phyloP scores from a whole-genome alignment of 2,797 vertebrate genomes.

The Myoxocephalus aenaeus region DNA sequence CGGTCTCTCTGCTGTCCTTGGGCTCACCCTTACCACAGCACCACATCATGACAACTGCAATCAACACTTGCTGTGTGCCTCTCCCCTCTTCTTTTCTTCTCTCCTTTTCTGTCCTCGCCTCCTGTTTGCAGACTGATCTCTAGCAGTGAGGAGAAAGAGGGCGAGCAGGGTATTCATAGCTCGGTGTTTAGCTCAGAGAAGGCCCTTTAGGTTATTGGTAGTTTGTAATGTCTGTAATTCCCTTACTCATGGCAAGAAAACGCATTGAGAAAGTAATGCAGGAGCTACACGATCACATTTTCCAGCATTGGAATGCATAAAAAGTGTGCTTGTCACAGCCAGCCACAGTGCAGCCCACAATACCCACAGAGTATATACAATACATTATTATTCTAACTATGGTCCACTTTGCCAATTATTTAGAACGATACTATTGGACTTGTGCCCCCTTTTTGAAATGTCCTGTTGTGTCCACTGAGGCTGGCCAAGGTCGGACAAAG shows the following conservation, averaged over 20 bases:
- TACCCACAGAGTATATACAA: constrained; percentile 63
- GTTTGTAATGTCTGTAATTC: constrained; percentile 2
- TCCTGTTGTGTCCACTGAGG: constrained; percentile 63
- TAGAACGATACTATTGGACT: constrained; percentile 62
- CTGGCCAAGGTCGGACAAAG: constrained; percentile 69
- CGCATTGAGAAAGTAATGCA: constrained; percentile 28
- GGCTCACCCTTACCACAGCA: constrained; percentile 1
- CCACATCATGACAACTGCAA: not conserved
- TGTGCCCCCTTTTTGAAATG: constrained; percentile 58
- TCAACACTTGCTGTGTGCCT: not conserved
- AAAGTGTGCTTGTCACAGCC: constrained; percentile 43
- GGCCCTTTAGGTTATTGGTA: constrained; percentile 6
- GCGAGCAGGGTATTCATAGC: constrained; percentile 30
- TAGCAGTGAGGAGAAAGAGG: constrained; percentile 26
- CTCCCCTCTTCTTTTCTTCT: not conserved
- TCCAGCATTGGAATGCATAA: constrained; percentile 21
- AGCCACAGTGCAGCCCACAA: constrained; percentile 49
- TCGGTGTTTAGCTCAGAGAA: constrained; percentile 30
- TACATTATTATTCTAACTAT: constrained; percentile 62
- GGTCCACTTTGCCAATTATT: constrained; percentile 48
- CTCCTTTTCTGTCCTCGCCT: not conserved
- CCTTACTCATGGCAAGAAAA: constrained; percentile 7
- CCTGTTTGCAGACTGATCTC: constrained; percentile 30
- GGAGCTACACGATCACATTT: constrained; percentile 23
- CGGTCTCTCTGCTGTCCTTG: not conserved